These are phyloP conservation scores for Drosophila atripex DNA, from an alignment of 2,888 invertebrate species.

Conservation along the genomic window DNA sequence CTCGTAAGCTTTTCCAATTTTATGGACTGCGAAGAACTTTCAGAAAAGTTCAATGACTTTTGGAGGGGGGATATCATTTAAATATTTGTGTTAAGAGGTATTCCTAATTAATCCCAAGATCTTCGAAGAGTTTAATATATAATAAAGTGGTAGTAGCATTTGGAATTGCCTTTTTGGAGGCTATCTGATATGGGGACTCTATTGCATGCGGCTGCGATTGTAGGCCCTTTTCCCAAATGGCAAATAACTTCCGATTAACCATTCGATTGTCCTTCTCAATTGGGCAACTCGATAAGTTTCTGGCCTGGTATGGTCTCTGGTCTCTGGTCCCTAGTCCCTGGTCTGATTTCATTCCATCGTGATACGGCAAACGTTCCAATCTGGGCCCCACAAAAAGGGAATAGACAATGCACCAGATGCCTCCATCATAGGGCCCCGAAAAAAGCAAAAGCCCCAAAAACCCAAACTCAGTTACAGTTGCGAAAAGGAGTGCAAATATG, in stretches of 20 bases:
- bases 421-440: conserved; percentile 1
- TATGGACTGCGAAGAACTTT: conserved; percentile 42
- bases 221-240: not conserved
- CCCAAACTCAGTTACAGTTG: conserved; percentile 36
- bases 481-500: conserved; percentile 60
- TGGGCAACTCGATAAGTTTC: conserved; percentile 33
- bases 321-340: conserved; percentile 19
- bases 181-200: not conserved
- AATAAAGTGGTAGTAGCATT: not conserved
- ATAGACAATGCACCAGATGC: conserved; percentile 43
- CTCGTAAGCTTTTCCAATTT: conserved; percentile 46
- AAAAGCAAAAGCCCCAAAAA: conserved; percentile 47
- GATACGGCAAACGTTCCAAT: conserved; percentile 54
- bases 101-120: conserved; percentile 9
- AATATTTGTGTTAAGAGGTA: conserved; percentile 14
- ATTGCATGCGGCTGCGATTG: conserved; percentile 6
- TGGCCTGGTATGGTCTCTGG: conserved; percentile 19
- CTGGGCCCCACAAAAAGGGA: conserved; percentile 58
- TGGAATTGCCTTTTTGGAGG: not conserved
- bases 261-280: conserved; percentile 44
- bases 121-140: not conserved
- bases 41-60: conserved; percentile 31
- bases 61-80: conserved; percentile 11
- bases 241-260: conserved; percentile 40
- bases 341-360: conserved; percentile 40